A percentile compares a stretch with the other conserved stretches of the same genome.
Conservation (phyloP, 2,797 vertebrate genomes). For the Taeniopygia guttata region DNA sequence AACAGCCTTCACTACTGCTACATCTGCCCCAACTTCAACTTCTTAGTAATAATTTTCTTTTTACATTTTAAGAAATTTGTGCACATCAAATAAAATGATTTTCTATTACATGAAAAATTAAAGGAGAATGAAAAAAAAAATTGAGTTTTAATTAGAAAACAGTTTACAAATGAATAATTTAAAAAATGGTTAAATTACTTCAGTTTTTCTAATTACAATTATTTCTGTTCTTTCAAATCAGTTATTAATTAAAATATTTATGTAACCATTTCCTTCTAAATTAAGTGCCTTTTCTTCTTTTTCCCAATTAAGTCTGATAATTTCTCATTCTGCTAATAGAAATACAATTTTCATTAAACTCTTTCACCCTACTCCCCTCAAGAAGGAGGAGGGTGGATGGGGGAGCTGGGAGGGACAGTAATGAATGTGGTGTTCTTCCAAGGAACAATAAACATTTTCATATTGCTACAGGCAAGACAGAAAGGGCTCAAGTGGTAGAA, state of each 20-base stretch:
- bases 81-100: conserved; percentile 11
- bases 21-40: background rate
- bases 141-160: conserved; percentile 69
- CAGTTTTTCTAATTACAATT: conserved; percentile 65
- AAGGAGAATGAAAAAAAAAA: conserved; percentile 57
- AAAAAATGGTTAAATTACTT: conserved; percentile 63
- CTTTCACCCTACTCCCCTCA: conserved; percentile 19
- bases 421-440: conserved; percentile 44
- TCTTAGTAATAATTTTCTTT: background rate
- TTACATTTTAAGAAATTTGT: conserved; percentile 34
- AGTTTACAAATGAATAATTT: conserved; percentile 70
- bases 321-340: conserved; percentile 66
- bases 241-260: conserved; percentile 73
- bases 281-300: conserved; percentile 65
- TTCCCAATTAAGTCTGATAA: conserved; percentile 66
- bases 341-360: conserved; percentile 68
- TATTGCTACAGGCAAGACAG: conserved; percentile 48
- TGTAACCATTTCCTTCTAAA: conserved; percentile 63
- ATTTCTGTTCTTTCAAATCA: conserved; percentile 64
- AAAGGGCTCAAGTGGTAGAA: conserved; percentile 11
- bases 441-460: conserved; percentile 50
- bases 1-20: background rate
- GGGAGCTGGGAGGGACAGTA: conserved; percentile 10
- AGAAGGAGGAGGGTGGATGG: background rate
- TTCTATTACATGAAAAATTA: conserved; percentile 61